These are phyloP conservation scores for Coluber constrictor DNA, from an alignment of 2,797 vertebrate species.

Conservation along the genomic window DNA sequence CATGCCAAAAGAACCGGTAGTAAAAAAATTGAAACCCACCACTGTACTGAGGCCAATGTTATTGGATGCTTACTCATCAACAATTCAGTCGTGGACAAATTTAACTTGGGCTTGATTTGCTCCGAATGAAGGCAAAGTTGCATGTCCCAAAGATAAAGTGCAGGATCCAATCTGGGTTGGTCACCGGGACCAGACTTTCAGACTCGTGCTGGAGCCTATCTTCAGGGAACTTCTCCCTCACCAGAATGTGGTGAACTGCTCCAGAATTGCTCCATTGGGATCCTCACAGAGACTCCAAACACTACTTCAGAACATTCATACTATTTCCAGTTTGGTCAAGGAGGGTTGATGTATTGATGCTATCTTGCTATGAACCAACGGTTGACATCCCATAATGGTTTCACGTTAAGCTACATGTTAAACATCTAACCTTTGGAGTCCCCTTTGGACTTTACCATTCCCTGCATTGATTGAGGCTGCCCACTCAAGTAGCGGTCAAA, in stretches of 20 bases:
- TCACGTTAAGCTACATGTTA: neutral
- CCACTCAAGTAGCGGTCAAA: neutral
- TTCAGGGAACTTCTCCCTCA: too few relatives aligned
- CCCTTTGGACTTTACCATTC: neutral
- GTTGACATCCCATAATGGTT: neutral
- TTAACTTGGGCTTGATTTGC: neutral
- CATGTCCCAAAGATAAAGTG: too few relatives aligned
- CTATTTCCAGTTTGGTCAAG: neutral
- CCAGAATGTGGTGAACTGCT: too few relatives aligned
- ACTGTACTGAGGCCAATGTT: neutral
- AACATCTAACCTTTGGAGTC: neutral
- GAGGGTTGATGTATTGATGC: neutral
- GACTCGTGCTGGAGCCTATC: too few relatives aligned
- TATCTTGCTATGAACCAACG: neutral
- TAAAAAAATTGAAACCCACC: too few relatives aligned
- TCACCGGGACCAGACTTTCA: too few relatives aligned
- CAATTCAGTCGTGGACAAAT: neutral
- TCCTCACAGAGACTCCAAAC: neutral
- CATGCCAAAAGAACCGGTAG: too few relatives aligned
- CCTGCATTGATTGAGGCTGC: neutral
- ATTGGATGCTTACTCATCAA: neutral
- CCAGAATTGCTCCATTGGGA: neutral
- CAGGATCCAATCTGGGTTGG: too few relatives aligned
- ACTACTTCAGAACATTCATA: neutral
- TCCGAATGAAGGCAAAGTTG: too few relatives aligned